A percentile compares a stretch with the other conserved stretches of the same genome.
Evolutionary conservation across 2,888 invertebrate species (phyloP).

Genomic region (Polietes domitor): DNA sequence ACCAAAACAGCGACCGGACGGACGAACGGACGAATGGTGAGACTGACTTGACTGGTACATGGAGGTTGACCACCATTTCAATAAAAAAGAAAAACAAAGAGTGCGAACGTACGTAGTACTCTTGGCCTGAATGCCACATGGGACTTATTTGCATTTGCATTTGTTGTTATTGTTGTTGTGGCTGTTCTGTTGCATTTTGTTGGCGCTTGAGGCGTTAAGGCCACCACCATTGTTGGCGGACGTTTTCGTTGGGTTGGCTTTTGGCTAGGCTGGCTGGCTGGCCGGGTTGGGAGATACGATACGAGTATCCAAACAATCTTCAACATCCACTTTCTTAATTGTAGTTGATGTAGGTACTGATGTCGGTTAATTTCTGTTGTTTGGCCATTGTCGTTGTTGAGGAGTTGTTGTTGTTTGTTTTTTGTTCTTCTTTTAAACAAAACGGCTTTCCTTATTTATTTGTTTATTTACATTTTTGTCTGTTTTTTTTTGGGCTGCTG

Average conservation of each 20-base stretch:
- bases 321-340: slow-evolving; percentile 66
- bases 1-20: background rate
- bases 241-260: slow-evolving; percentile 33
- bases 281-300: slow-evolving; percentile 46
- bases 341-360: slow-evolving; percentile 65
- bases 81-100: slow-evolving; percentile 18
- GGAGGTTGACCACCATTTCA: slow-evolving; percentile 56
- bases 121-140: slow-evolving; percentile 29
- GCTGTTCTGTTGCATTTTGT: slow-evolving; percentile 55
- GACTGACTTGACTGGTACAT: slow-evolving; percentile 16
- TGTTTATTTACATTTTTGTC: slow-evolving; percentile 45
- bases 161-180: slow-evolving; percentile 28
- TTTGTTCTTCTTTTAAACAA: slow-evolving; percentile 44
- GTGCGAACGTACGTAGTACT: slow-evolving; percentile 36
- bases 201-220: slow-evolving; percentile 67
- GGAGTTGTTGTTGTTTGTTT: slow-evolving; percentile 39
- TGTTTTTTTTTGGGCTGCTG: slow-evolving; percentile 26
- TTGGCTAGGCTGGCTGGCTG: background rate
- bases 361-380: slow-evolving; percentile 58
- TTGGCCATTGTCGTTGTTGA: slow-evolving; percentile 33
- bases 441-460: slow-evolving; percentile 58
- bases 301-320: slow-evolving; percentile 59
- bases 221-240: slow-evolving; percentile 64
- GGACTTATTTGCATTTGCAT: slow-evolving; percentile 44
- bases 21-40: slow-evolving; percentile 10